Percentiles rank a stretch among this genome's conserved stretches.
These are phyloP conservation scores for Lophotis ruficrista DNA, from an alignment of 2,113 vertebrate species.

Conservation along the genomic window DNA sequence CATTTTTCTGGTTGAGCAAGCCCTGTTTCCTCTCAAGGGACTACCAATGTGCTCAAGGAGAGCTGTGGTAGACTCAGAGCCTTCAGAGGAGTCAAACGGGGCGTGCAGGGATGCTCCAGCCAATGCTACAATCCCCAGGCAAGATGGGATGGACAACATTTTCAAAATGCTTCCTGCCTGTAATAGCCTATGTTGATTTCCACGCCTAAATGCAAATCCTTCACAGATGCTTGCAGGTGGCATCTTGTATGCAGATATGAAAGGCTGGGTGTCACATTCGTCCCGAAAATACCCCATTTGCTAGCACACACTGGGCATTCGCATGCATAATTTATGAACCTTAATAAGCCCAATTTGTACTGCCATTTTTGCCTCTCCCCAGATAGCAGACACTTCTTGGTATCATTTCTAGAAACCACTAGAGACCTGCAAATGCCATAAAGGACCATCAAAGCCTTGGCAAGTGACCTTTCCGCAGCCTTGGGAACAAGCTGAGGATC, in stretches of 20 bases:
- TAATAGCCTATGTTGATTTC: background rate
- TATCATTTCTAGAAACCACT: background rate
- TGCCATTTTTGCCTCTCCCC: background rate
- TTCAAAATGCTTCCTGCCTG: background rate
- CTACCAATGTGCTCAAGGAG: background rate
- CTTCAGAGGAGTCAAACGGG: rapidly evolving
- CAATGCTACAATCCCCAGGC: background rate
- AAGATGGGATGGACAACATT: background rate
- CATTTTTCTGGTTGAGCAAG: background rate
- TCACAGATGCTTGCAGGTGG: background rate
- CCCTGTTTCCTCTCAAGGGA: background rate
- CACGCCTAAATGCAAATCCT: background rate
- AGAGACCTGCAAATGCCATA: background rate
- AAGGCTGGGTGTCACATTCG: background rate
- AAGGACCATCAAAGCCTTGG: background rate
- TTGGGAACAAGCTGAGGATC: background rate
- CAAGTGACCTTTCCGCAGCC: background rate
- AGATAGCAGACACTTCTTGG: background rate
- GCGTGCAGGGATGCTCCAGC: background rate
- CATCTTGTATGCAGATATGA: background rate
- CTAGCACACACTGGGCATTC: background rate
- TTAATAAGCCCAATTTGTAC: background rate
- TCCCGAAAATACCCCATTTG: background rate
- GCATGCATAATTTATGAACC: background rate
- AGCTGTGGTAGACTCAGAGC: background rate